Evolutionary conservation across 2,797 vertebrate species (phyloP).

Genomic region (Oreochromis grahami): DNA sequence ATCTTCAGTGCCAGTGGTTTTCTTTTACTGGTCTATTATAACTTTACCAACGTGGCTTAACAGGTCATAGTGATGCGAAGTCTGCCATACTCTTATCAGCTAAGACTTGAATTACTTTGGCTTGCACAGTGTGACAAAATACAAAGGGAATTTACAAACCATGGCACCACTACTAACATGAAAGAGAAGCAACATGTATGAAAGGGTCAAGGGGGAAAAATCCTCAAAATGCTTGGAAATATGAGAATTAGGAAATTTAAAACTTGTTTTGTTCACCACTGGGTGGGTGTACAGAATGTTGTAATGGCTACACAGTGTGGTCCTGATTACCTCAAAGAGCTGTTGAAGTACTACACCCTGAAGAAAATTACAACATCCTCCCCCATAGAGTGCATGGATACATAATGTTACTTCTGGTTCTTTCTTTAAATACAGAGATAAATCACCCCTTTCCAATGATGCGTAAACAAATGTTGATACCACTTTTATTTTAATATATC

Average conservation of each 20-base stretch:
- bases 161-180: neutral
- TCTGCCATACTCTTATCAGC: neutral
- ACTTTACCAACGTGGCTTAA: conserved; percentile 4
- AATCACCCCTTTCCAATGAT: neutral
- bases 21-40: conserved; percentile 14
- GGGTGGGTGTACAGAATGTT: conserved; percentile 4
- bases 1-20: conserved; percentile 7
- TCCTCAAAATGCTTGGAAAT: neutral
- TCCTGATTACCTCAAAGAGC: neutral
- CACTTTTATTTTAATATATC: neutral
- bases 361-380: neutral
- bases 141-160: neutral
- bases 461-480: neutral
- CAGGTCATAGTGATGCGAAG: neutral
- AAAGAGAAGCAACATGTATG: neutral
- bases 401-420: conserved; percentile 4
- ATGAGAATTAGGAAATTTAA: neutral
- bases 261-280: neutral
- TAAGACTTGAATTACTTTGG: neutral
- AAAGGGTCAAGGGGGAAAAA: neutral
- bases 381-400: neutral
- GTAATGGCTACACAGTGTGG: neutral
- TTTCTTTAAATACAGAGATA: neutral
- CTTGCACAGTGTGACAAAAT: neutral
- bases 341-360: neutral